Percentiles rank a stretch among this genome's conserved stretches.
Conservation (phyloP, 2,888 invertebrate species). For the Holacanthella duospinosa region DNA sequence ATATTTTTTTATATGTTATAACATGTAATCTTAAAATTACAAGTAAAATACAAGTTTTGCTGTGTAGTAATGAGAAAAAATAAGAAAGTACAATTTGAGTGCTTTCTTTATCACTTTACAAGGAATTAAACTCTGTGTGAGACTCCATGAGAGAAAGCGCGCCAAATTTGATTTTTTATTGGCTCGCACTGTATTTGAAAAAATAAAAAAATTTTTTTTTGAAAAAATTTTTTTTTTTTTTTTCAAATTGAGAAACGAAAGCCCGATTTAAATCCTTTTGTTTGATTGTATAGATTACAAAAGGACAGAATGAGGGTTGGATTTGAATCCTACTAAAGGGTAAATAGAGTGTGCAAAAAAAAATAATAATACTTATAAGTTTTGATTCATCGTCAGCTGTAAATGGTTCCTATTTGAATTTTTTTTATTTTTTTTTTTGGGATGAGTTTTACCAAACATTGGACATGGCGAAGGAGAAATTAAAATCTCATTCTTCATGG, state of each 20-base stretch:
- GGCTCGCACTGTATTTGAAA: too few species aligned
- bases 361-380: background rate
- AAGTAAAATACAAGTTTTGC: background rate
- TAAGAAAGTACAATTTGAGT: too few species aligned
- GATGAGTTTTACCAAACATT: background rate
- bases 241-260: too few species aligned
- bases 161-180: too few species aligned
- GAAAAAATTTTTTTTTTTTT: too few species aligned
- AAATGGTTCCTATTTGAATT: background rate
- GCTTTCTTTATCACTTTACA: too few species aligned
- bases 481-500: constrained; percentile 11
- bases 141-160: too few species aligned
- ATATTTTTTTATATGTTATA: too few species aligned
- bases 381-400: constrained; percentile 9
- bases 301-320: background rate
- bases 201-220: too few species aligned
- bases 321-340: background rate
- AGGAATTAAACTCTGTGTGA: too few species aligned
- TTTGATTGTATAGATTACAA: constrained; percentile 1
- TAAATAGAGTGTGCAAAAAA: constrained; percentile 5
- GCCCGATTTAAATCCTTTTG: too few species aligned
- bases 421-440: background rate
- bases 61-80: background rate
- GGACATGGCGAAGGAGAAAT: background rate
- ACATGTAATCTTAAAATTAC: too few species aligned